Percentiles rank a stretch among this genome's conserved stretches.
Conservation (phyloP, 2,113 vertebrate genomes). For the Colaptes auratus region DNA sequence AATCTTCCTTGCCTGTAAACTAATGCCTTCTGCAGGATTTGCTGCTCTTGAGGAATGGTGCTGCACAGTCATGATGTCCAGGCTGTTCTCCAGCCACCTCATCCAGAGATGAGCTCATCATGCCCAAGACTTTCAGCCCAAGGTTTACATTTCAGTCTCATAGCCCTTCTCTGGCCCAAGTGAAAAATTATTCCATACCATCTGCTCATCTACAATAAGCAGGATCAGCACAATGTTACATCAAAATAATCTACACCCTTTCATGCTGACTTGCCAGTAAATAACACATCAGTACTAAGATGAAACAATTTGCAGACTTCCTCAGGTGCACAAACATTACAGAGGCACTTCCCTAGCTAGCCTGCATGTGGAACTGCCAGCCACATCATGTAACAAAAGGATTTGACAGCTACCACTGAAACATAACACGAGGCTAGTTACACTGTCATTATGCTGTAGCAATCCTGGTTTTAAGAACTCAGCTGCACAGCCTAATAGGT, state of each 20-base stretch:
- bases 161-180: neutral
- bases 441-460: rapidly evolving
- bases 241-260: slow-evolving; percentile 11
- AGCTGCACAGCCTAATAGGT: neutral
- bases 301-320: neutral
- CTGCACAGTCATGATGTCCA: rapidly evolving
- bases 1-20: neutral
- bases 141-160: neutral
- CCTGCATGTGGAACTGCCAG: neutral
- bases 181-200: slow-evolving; percentile 17
- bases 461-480: neutral
- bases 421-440: neutral
- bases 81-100: neutral
- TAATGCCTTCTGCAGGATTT: neutral
- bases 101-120: neutral
- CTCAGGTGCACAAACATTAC: neutral
- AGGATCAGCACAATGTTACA: slow-evolving; percentile 30
- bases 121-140: neutral
- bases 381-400: neutral
- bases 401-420: neutral
- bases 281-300: neutral
- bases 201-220: slow-evolving; percentile 28
- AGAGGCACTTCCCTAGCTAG: neutral
- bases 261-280: neutral
- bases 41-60: neutral